A percentile compares a stretch with the other conserved stretches of the same genome.
These are phyloP conservation scores for Nipponia nippon DNA, from an alignment of 2,113 vertebrate genomes.

Conservation along the genomic window DNA sequence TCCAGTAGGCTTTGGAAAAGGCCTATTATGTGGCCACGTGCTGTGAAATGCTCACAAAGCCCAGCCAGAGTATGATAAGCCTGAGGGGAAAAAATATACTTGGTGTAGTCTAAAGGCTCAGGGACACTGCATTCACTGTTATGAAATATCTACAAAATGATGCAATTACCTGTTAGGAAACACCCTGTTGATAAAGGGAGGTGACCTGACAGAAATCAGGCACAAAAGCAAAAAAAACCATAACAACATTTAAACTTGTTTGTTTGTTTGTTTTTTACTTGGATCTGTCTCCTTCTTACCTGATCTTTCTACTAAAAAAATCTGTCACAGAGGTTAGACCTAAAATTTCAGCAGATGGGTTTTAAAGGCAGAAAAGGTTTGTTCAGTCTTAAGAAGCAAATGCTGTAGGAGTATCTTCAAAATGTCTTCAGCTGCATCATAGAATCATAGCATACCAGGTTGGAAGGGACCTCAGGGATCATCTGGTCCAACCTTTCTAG, in stretches of 20 bases:
- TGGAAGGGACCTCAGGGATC: no score
- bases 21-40: background rate
- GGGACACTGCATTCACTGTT: background rate
- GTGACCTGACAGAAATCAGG: background rate
- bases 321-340: background rate
- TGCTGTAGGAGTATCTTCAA: background rate
- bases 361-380: background rate
- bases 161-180: background rate
- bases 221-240: background rate
- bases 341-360: background rate
- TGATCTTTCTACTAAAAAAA: background rate
- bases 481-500: no score
- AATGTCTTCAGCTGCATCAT: background rate
- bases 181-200: background rate
- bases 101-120: background rate
- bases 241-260: background rate
- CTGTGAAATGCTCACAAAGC: background rate
- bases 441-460: no score
- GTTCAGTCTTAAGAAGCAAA: background rate
- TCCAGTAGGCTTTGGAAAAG: background rate
- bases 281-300: background rate
- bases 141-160: background rate
- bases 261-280: background rate
- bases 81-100: background rate
- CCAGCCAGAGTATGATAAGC: background rate